Percentiles rank a stretch among this genome's conserved stretches.
phyloP scores from a whole-genome alignment of 2,888 invertebrate genomes.

The Apotomis turbidana region DNA sequence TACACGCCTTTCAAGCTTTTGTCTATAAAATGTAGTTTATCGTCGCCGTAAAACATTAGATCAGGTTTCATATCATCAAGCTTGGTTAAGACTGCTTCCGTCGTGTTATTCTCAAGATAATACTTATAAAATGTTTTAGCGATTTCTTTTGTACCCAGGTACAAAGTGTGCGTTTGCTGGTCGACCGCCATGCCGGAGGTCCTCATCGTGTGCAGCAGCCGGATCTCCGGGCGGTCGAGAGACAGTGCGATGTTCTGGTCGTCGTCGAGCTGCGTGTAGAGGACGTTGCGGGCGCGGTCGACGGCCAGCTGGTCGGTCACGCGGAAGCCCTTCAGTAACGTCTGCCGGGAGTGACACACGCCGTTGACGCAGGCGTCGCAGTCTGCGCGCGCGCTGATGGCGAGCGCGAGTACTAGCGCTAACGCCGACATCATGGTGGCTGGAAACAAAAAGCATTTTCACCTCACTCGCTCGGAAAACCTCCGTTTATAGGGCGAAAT shows the following conservation, averaged over 20 bases:
- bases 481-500: too few species aligned
- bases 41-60: too few species aligned
- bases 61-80: not conserved
- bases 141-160: not conserved
- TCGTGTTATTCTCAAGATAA: not conserved
- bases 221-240: not conserved
- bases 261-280: slow-evolving; percentile 11
- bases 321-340: slow-evolving; percentile 3
- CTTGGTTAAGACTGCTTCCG: not conserved
- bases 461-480: too few species aligned
- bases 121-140: not conserved
- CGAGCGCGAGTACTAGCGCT: not conserved
- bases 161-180: not conserved
- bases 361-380: slow-evolving; percentile 27
- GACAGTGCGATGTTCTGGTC: not conserved
- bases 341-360: slow-evolving; percentile 5
- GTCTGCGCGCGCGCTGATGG: slow-evolving; percentile 1
- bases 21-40: not conserved
- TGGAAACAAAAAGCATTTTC: too few species aligned
- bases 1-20: not conserved
- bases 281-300: slow-evolving; percentile 14
- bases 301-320: slow-evolving; percentile 21
- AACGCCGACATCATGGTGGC: not conserved
- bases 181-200: slow-evolving; percentile 11
- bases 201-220: not conserved